phyloP scores from a whole-genome alignment of 2,797 vertebrate genomes.

The Potorous gilbertii region DNA sequence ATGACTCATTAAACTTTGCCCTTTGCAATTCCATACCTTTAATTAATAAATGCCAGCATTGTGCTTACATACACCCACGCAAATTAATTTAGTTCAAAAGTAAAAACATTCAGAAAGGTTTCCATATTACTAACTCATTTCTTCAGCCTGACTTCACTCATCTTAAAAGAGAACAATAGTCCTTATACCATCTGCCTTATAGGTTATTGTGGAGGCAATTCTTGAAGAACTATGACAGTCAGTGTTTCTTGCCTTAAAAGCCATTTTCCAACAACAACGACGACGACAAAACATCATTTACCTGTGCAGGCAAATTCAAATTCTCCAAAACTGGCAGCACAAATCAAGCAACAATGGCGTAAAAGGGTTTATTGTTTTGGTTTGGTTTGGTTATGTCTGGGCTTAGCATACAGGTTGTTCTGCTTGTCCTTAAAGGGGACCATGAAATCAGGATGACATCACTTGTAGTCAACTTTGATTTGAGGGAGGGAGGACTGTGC shows the following conservation, averaged over 20 bases:
- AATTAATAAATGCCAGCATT: neutral
- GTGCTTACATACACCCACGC: neutral
- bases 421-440: too few relatives aligned
- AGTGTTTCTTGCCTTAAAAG: neutral
- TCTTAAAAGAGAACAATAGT: neutral
- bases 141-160: neutral
- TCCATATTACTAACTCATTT: neutral
- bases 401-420: neutral
- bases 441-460: too few relatives aligned
- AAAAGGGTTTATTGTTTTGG: neutral
- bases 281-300: neutral
- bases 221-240: neutral
- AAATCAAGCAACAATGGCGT: constrained; percentile 8
- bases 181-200: neutral
- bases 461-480: too few relatives aligned
- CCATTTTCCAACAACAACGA: neutral
- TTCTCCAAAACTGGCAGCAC: neutral
- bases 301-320: neutral
- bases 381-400: neutral
- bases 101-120: neutral
- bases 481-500: too few relatives aligned
- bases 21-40: constrained; percentile 6
- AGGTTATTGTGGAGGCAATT: neutral
- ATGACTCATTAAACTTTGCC: constrained; percentile 6
- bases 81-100: neutral